Evolutionary conservation across 2,113 vertebrate species (phyloP), one percentile per base, ranked within the genome.

Genomic region (Plecturocebus donacophilus): DNA sequence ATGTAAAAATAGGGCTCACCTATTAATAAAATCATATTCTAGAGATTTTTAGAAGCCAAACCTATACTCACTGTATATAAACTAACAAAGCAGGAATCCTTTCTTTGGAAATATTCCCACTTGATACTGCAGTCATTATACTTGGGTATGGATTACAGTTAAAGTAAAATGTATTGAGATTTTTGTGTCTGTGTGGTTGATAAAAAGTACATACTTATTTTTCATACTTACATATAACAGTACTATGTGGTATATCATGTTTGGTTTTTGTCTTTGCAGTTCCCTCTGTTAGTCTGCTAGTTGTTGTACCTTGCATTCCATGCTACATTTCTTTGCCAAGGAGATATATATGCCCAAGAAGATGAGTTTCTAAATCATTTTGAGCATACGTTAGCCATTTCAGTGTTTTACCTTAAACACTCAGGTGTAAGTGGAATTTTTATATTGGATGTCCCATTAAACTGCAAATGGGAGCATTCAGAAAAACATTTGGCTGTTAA

Each of bases 371-470:
- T 94, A 91, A 90, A 66, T 95, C 40, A 85, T 91, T 81, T 68
- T 93, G 49, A 95, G 32, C 88, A 90, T 90, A 90, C 94, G 88
- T 82, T 97, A 93, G 89, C 32, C 21, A 66, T 95, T 87, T 91
- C 6, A 9, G 45, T 86, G 68, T 94, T 96, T 91, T 96, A 75
- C 64, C 54, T 56, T 93, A 97, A 89, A 30, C 42, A 91, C 6
- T 77, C 11, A 79, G 85, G 47, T 92, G 13, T 95, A 87, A 96
- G 81, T 32, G 85, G 35, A 49, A 86, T 90, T 71, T 88, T 88
- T 96, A 80, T 97, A 64, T 95, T 38, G 0, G 83, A 5, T 86
- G 19, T 96, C 16, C 30, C 2, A 71, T 64, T 96, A 66, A 92
- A 86, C 80, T 94, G 6, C 82, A 71, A 97, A 90, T 38, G 23